Base-by-base conservation (phyloP, 2,113 vertebrate species). In the Pollimyrus isidori region DNA sequence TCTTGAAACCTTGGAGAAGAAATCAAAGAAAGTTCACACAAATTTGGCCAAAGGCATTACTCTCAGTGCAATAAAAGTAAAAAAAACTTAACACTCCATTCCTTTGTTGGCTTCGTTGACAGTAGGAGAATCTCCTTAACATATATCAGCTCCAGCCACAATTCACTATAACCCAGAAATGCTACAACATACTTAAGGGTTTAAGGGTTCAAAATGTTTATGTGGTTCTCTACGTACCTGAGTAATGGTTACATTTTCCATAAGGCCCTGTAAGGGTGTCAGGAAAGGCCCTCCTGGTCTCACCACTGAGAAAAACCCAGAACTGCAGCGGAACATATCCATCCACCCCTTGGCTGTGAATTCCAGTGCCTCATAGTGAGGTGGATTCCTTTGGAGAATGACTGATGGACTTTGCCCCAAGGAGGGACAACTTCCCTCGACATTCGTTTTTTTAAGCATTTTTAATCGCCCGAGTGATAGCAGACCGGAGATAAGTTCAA, bases 271-370 rank as follows among this genome's bases (percentile, higher is more conserved):
- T 93, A 90, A 97, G 0, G 93, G 95, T 0, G 95, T 97, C 85
- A 97, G 87, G 91, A 97, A 97, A 15, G 96, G 96, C 92, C 97
- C 96, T 3, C 94, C 96, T 56, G 96, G 96, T 90, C 97, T 94
- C 89, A 97, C 95, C 92, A 89, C 96, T 90, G 94, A 95, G 91
- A 95, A 97, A 93, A 97, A 97, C 86, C 97, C 97, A 35, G 96
- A 91, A 97, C 93, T 82, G 90, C 93, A 0, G 95, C 96, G 89
- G 96, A 95, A 92, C 96, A 92, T 84, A 95, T 92, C 96, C 97
- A 98, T 62, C 89, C 93, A 73, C 91, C 86, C 62, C 80, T 23
- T 84, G 90, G 91, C 88, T 93, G 88, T 87, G 91, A 23, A 89
- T 90, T 91, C 90, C 90, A 90, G 88, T 89, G 90, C 49, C 90